These are phyloP conservation scores for Galeopsomyia nigrocyanea DNA, from an alignment of 2,888 invertebrate species.

Conservation along the genomic window DNA sequence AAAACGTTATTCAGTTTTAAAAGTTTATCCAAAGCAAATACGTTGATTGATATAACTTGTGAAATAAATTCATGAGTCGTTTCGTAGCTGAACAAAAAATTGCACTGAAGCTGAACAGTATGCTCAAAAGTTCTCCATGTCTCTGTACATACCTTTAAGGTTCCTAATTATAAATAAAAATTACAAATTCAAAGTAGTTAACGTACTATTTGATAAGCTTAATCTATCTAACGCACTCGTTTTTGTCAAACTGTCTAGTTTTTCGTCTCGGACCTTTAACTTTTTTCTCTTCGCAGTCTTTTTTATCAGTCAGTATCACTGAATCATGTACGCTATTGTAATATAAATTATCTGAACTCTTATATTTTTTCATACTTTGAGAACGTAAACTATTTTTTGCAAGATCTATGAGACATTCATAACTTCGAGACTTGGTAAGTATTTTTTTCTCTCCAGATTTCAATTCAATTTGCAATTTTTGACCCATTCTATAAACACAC, in stretches of 20 bases:
- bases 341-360: conserved; percentile 36
- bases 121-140: conserved; percentile 35
- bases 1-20: conserved; percentile 30
- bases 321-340: conserved; percentile 15
- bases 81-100: conserved; percentile 32
- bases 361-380: conserved; percentile 8
- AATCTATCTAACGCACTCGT: conserved; percentile 45
- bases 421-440: conserved; percentile 44
- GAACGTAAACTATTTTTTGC: neutral
- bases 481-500: conserved; percentile 30
- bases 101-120: conserved; percentile 37
- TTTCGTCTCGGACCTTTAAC: conserved; percentile 33
- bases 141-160: conserved; percentile 2
- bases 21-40: conserved; percentile 18
- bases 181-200: conserved; percentile 23
- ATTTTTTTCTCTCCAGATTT: conserved; percentile 29
- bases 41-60: conserved; percentile 6
- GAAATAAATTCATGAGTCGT: conserved; percentile 45
- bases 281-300: conserved; percentile 38
- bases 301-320: conserved; percentile 31
- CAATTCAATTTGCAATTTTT: conserved; percentile 37
- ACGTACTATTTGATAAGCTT: neutral
- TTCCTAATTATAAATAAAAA: conserved; percentile 11
- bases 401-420: conserved; percentile 35
- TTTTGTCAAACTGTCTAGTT: conserved; percentile 37